A percentile compares a stretch with the other conserved stretches of the same genome.
phyloP scores from a whole-genome alignment of 2,888 invertebrate genomes.

The Tricholauxania praeusta region DNA sequence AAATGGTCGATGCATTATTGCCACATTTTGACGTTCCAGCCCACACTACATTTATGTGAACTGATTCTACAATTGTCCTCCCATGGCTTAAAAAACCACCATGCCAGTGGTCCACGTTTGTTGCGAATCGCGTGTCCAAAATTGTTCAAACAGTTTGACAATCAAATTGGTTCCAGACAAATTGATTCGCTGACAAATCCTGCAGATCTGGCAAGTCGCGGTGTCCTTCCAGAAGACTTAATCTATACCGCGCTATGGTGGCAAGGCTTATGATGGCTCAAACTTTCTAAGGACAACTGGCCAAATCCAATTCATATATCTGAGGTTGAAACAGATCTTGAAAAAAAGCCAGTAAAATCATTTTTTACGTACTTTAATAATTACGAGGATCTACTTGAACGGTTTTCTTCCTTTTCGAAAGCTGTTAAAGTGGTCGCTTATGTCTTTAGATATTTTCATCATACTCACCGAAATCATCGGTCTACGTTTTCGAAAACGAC shows the following conservation, averaged over 20 bases:
- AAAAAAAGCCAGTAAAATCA: neutral
- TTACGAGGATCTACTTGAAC: too few relatives aligned
- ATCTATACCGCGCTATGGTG: neutral
- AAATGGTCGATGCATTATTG: slow-evolving; percentile 16
- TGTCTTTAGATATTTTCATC: too few relatives aligned
- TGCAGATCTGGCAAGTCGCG: neutral
- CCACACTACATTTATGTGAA: slow-evolving; percentile 10
- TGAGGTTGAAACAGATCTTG: neutral
- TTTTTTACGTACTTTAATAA: neutral
- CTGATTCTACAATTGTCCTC: slow-evolving; percentile 26
- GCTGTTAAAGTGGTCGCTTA: too few relatives aligned
- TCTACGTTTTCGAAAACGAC: too few relatives aligned
- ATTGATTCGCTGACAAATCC: too few relatives aligned
- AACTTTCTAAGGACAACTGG: neutral
- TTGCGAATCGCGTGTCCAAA: slow-evolving; percentile 25
- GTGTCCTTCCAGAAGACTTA: neutral
- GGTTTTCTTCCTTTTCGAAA: too few relatives aligned
- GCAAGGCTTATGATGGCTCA: slow-evolving; percentile 23
- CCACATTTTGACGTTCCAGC: neutral
- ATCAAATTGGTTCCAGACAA: too few relatives aligned
- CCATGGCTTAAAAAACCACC: slow-evolving; percentile 35
- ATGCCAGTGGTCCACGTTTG: slow-evolving; percentile 18
- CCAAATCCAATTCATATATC: neutral
- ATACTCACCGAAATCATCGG: too few relatives aligned
- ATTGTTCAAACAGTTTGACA: too few relatives aligned